Base-by-base conservation (phyloP, 2,888 invertebrate genomes). In the Atethmia centrago region DNA sequence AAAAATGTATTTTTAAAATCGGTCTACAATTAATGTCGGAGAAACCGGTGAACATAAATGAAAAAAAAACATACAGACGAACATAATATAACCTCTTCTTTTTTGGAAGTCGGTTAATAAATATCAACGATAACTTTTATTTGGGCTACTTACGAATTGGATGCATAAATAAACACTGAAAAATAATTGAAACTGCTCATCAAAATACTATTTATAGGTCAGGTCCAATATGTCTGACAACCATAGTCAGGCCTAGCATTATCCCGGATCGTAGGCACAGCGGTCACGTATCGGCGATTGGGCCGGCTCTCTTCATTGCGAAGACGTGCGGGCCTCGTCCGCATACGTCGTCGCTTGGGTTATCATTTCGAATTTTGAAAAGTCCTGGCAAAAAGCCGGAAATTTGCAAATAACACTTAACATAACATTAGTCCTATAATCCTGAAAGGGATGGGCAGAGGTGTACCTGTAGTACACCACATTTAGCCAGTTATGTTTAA, bases 261-360 rank as follows among this genome's bases (percentile, higher is more conserved):
- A 89, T 75, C 79, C 77, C 85, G 88, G 87, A 91, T 91, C 90
- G 85, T 86, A 88, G 90, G 87, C 86, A 86, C 84, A 81, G 86
- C 73, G 86, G 90, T 93, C 94, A 94, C 93, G 94, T 94, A 91
- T 66, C 70, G 25, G 53, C 86, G 76, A 85, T 87, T 82, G 87
- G 85, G 90, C 85, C 88, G 90, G 90, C 90, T 88, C 90, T 92
- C 89, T 92, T 91, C 91, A 93, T 93, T 92, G 87, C 88, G 71
- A 79, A 88, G 90, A 94, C 94, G 94, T 94, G 94, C 88, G 87
- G 82, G 82, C 80, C 80, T 83, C 81, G 80, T 79, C 78, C 40
- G 77, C 64, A 49, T 70, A 49, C 69, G 63, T 58, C 74, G 66
- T 79, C 75, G 81, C 83, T 83, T 36, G 64, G 36, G 64, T 64